phyloP scores from a whole-genome alignment of 2,113 vertebrate species.

The Turdus rufiventris region DNA sequence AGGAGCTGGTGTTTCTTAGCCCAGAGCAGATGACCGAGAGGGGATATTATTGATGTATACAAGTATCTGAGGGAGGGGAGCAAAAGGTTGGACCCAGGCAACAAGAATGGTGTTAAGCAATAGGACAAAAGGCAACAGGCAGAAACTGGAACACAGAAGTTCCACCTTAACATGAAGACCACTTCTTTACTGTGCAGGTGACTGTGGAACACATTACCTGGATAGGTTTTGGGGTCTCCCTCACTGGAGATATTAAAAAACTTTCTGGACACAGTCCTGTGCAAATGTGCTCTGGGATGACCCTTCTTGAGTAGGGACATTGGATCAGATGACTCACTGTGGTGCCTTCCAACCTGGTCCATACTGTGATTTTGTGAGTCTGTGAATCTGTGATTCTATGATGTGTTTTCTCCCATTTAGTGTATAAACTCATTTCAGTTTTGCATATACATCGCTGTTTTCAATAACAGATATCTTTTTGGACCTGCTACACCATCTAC shows the following conservation, averaged over 20 bases:
- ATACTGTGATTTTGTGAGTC: background rate
- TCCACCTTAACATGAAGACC: background rate
- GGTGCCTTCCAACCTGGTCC: background rate
- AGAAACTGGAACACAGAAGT: background rate
- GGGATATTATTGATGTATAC: accelerated
- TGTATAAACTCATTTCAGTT: background rate
- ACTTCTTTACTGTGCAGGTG: background rate
- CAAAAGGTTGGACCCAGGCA: background rate
- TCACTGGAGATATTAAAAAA: background rate
- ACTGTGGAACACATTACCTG: background rate
- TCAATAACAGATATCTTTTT: background rate
- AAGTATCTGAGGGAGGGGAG: background rate
- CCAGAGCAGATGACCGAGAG: background rate
- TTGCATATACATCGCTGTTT: background rate
- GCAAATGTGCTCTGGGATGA: too few species aligned
- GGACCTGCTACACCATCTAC: background rate
- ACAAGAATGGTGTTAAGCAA: background rate
- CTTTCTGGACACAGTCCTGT: too few species aligned
- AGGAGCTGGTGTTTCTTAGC: background rate
- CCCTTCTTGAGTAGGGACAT: background rate
- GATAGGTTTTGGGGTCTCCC: background rate
- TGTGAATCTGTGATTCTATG: background rate
- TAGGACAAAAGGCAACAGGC: background rate
- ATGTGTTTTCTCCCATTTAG: background rate
- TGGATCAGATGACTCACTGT: background rate